Evolutionary conservation across 2,113 vertebrate genomes (phyloP), one percentile per base, ranked within the genome.

Genomic region (Nothocercus nigrocapillus): DNA sequence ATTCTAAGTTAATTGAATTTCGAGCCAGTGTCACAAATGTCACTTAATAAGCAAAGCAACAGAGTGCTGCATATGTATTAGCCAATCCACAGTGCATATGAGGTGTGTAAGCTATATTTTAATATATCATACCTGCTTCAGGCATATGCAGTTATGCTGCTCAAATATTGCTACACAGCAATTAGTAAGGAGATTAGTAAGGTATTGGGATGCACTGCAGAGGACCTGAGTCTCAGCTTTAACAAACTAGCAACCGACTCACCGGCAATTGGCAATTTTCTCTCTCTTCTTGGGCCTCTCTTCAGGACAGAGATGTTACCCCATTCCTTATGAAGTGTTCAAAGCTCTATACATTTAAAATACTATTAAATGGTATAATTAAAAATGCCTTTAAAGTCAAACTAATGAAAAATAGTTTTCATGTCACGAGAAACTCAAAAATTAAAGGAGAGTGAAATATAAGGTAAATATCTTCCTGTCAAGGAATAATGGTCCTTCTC

Each of bases 1-100:
- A 79, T 53, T 68, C 53, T 89, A 94, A 96, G 67, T 96, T 92
- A 95, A 96, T 75, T 95, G 94, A 96, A 94, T 87, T 95, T 95
- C 78, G 93, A 93, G 80, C 75, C 93, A 95, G 72, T 56, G 32
- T 88, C 80, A 92, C 70, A 84, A 90, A 94, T 84, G 56, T 85
- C 61, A 92, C 88, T 78, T 95, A 96, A 82, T 42, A 94, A 22
- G 90, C 80, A 96, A 96, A 96, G 88, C 5, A 51, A 4, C 42
- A 12, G 62, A 69, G 51, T 34, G 11, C 2, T 92, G 11, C 6
- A 45, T 58, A 11, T 28, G 16, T 62, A 51, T 58, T 56, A 66
- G 36, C 30, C 36, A 16, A 74, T 61, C 40, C 21, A 67, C 1
- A 1, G 53, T 13, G 9, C 38, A 62, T 40, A 54, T 14, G 25